Evolutionary conservation across 2,113 vertebrate species (phyloP).

Genomic region (Alethe castanea): DNA sequence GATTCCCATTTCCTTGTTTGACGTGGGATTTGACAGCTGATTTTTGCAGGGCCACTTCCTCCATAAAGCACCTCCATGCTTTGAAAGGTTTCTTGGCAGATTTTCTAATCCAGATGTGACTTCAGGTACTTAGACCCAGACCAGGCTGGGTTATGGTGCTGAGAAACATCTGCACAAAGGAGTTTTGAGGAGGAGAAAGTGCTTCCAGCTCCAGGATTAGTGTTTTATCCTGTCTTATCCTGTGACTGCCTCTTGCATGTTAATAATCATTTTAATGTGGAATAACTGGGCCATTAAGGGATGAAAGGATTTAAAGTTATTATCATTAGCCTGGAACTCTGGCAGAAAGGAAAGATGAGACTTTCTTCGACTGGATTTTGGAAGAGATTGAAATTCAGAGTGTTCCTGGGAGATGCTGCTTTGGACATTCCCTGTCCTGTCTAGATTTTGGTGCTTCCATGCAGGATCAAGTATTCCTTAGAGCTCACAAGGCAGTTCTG

Average conservation of each 20-base stretch:
- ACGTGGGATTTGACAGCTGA: not conserved
- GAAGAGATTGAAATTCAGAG: not conserved
- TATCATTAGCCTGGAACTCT: not conserved
- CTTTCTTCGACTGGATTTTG: rapidly evolving
- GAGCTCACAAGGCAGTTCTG: too few species aligned
- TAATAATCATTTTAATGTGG: not conserved
- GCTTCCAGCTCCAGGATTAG: not conserved
- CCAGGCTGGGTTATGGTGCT: not conserved
- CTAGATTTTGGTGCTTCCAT: not conserved
- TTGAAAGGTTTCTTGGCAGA: not conserved
- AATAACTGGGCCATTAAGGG: not conserved
- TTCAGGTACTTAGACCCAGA: not conserved
- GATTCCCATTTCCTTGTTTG: not conserved
- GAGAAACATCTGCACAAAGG: not conserved
- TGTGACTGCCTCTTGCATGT: not conserved
- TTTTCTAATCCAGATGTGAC: not conserved
- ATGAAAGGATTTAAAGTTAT: not conserved
- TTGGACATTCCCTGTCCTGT: not conserved
- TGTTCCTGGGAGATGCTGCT: not conserved
- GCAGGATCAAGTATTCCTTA: not conserved
- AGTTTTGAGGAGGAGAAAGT: not conserved
- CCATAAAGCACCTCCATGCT: not conserved
- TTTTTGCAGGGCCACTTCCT: not conserved
- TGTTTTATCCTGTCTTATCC: not conserved
- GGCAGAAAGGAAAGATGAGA: not conserved